These are phyloP conservation scores for Boleophthalmus pectinirostris DNA, from an alignment of 2,113 vertebrate species.

Conservation along the genomic window DNA sequence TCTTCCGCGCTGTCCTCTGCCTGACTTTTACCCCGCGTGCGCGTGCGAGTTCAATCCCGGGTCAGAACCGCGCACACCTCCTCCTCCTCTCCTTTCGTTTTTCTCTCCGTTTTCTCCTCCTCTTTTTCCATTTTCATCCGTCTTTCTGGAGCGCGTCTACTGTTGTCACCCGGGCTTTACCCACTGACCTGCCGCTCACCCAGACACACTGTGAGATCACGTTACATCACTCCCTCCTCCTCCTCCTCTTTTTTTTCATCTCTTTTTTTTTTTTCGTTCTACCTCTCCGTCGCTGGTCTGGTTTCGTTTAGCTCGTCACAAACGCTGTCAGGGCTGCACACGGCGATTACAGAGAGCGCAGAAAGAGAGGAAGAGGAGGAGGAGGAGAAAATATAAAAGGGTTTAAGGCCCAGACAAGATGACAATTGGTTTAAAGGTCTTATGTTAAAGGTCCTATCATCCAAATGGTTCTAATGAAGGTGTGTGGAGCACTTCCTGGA, in stretches of 20 bases:
- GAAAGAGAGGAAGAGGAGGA: not conserved
- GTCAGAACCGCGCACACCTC: slow-evolving; percentile 46
- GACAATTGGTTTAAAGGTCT: not conserved
- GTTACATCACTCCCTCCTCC: not conserved
- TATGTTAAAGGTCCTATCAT: not conserved
- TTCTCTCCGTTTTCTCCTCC: slow-evolving; percentile 5
- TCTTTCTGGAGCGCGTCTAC: slow-evolving; percentile 44
- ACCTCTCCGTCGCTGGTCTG: not conserved
- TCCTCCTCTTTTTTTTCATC: too few relatives aligned
- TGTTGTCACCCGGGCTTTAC: slow-evolving; percentile 40
- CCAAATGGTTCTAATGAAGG: too few relatives aligned
- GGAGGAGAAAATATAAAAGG: not conserved
- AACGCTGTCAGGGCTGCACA: not conserved
- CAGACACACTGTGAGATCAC: not conserved
- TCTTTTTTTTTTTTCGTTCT: not conserved
- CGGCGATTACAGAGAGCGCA: not conserved
- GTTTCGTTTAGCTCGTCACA: slow-evolving; percentile 1
- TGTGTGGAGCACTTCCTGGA: too few relatives aligned
- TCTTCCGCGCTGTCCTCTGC: not conserved
- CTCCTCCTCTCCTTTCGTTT: slow-evolving; percentile 31
- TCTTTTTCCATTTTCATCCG: slow-evolving; percentile 43
- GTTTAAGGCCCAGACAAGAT: not conserved
- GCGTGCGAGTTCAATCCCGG: slow-evolving; percentile 46
- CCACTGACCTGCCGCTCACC: slow-evolving; percentile 54
- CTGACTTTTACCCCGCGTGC: slow-evolving; percentile 5